These are phyloP conservation scores for Procapra przewalskii DNA, from an alignment of 2,113 vertebrate genomes.

Conservation along the genomic window DNA sequence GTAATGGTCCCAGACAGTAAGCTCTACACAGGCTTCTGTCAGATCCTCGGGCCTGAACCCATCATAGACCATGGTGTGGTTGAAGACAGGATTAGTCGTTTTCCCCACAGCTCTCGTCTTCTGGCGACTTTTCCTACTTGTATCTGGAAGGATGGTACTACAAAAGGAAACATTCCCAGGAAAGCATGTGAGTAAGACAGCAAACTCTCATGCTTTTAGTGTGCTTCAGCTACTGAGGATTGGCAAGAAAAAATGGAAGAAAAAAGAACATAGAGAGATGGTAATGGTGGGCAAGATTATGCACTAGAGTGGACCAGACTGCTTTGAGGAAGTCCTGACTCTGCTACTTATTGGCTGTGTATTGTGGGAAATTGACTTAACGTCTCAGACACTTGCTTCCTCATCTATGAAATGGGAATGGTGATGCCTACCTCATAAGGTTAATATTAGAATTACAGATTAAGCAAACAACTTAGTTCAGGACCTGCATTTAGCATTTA, in stretches of 20 bases:
- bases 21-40: slow-evolving; percentile 90
- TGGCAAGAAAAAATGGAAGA: background rate
- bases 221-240: background rate
- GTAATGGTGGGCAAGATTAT: background rate
- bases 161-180: slow-evolving; percentile 35
- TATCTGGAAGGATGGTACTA: slow-evolving; percentile 92
- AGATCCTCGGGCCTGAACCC: slow-evolving; percentile 90
- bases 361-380: background rate
- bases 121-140: slow-evolving; percentile 89
- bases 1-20: slow-evolving; percentile 95
- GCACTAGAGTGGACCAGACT: background rate
- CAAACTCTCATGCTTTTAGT: background rate
- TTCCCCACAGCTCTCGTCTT: slow-evolving; percentile 90
- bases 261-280: background rate
- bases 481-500: background rate
- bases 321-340: background rate
- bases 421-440: background rate
- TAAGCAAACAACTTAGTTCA: background rate
- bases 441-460: background rate
- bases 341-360: background rate
- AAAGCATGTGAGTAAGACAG: background rate
- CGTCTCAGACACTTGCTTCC: background rate
- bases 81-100: slow-evolving; percentile 89
- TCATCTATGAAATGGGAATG: background rate
- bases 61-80: slow-evolving; percentile 97